Evolutionary conservation across 2,797 vertebrate species (phyloP), one percentile per base, ranked within the genome.

Genomic region (Syngnathus rostellatus): DNA sequence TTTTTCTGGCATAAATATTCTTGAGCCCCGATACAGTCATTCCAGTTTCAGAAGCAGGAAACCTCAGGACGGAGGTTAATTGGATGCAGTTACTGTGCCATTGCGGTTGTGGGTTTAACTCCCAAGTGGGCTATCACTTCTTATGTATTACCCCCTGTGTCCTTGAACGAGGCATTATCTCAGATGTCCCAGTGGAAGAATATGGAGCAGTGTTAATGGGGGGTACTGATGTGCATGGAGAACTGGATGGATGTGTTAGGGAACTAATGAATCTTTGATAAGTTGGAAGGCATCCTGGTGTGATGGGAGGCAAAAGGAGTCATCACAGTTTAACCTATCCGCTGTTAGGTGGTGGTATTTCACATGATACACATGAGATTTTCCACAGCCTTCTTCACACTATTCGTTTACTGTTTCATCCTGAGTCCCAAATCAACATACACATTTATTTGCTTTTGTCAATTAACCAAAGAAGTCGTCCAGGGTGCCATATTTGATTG

Each of bases 231-330:
- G 79, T 82, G 81, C 68, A 73, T 65, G 73, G 76, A 76, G 76
- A 73, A 74, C 76, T 71, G 71, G 80, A 85, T 85, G 82, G 85
- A 81, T 87, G 72, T 84, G 85, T 88, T 86, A 83, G 81, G 25
- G 73, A 71, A 83, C 80, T 86, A 83, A 88, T 87, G 82, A 83
- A 85, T 85, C 81, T 88, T 87, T 87, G 81, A 88, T 88, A 84
- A 87, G 82, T 75, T 73, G 77, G 77, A 82, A 84, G 76, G 77
- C 77, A 82, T 75, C 60, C 76, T 71, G 64, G 71, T 63, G 71
- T 71, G 76, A 81, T 77, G 61, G 54, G 82, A 84, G 81, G 83
- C 70, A 67, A 71, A 77, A 73, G 72, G 74, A 75, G 76, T 73
- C 77, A 79, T 82, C 81, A 70, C 64, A 72, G 77, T 74, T 73